Base-by-base conservation (phyloP, 2,888 invertebrate species). In the Busseola fusca region DNA sequence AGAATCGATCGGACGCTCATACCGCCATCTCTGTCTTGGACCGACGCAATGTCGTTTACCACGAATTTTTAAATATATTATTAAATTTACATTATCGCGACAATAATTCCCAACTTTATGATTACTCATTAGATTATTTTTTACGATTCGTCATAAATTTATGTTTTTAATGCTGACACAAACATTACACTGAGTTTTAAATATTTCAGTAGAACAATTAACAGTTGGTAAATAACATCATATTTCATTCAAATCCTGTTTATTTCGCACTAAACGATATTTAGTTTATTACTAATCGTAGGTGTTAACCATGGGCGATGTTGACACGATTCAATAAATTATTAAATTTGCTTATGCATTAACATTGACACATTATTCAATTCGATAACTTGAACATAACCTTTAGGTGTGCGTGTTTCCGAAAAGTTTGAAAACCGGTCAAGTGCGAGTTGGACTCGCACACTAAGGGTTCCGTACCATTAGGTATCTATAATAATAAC, bases 241-340 rank as follows among this genome's bases (percentile, higher is more conserved):
- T 50, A 58, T 79, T 52, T 68, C 18, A 60, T 56, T 57, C 4
- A 1, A 79, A 68, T 52, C 40, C 21, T 52, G 48, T 80, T 66
- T 62, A 65, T 70, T 60, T 64, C 14, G 30, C 21, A 52, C 10
- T 64, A 34, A 79, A 74, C 65, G 63, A 60, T 64, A 12, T 59
- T 54, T 18, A 64, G 21, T 66, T 80, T 82, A 80, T 82, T 67
- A 30, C 27, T 27, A 34, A 37, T 27, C 66, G 83, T 82, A 74
- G 83, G 83, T 64, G 79, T 82, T 27, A 52, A 56, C 3, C 54
- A 78, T 67, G 45, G 12, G 56, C 64, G 80, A 57, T 67, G 66
- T 56, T 82, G 78, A 79, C 83, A 78, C 64, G 52, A 64, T 68
- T 64, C 18, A 79, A 82, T 78, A 78, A 72, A 56, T 78, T 52